Evolutionary conservation across 2,797 vertebrate species (phyloP), one percentile per base, ranked within the genome.

Genomic region (Sciurus carolinensis): DNA sequence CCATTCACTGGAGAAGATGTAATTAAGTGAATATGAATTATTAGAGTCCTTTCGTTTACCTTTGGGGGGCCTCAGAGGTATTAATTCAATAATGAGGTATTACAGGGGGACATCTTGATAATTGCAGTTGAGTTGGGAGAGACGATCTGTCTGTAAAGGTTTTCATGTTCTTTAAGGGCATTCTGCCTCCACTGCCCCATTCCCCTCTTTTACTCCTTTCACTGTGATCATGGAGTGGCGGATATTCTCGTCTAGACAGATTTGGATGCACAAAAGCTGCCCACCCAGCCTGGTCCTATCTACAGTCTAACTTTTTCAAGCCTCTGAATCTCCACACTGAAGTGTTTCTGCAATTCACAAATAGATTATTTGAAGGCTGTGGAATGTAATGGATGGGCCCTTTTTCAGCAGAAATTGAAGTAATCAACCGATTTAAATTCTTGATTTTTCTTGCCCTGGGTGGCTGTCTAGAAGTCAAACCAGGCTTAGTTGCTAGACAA

Each of bases 11-110:
- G 97, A 98, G 98, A 97, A 98, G 98, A 98, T 97, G 98, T 98
- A 98, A 98, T 98, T 98, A 98, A 98, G 98, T 96, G 98, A 98
- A 98, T 98, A 98, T 98, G 98, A 98, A 98, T 98, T 98, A 98
- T 99, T 98, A 98, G 98, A 98, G 98, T 80, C 98, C 98, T 96
- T 98, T 97, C 95, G 98, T 98, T 98, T 99, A 98, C 98, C 98
- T 98, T 98, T 97, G 98, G 98, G 98, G 97, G 97, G 97, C 92
- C 98, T 98, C 97, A 97, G 98, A 98, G 97, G 98, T 98, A 98
- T 98, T 98, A 98, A 98, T 98, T 98, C 98, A 98, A 97, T 98
- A 97, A 98, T 90, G 98, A 97, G 94, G 98, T 97, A 98, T 94
- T 97, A 97, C 97, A 90, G 96, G 95, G 97, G 98, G 97, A 97